Evolutionary conservation across 2,888 invertebrate species (phyloP), one percentile per base, ranked within the genome.

Genomic region (Folsomia manolachei): DNA sequence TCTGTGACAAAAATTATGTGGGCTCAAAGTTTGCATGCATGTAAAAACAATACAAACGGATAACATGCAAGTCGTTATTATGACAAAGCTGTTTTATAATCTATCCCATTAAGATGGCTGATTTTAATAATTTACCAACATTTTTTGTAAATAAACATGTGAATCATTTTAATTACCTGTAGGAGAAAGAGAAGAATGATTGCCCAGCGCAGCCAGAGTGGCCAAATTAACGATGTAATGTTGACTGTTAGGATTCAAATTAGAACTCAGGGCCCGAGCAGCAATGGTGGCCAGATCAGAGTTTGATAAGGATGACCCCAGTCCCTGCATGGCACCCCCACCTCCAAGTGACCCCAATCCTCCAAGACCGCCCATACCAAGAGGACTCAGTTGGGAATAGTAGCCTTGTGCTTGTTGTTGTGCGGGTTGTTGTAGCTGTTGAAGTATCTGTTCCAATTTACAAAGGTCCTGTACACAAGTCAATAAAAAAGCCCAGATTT

Each of bases 311-410:
- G 76, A 69, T 64, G 77, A 75, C 63, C 71, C 73, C 23, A 79
- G 72, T 24, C 72, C 72, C 64, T 69, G 63, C 24, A 74, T 26
- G 25, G 74, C 80, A 60, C 76, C 71, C 21, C 77, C 69, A n/a
- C 68, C 39, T 62, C 72, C 72, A 14, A 69, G 71, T 9, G 76
- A 74, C 53, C 74, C 72, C 27, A 79, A 70, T 61, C 73, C 76
- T 51, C 73, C 77, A 53, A 79, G 70, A 61, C 78, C 76, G 69
- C 74, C 74, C 27, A 79, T 75, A 27, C 76, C 71, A 71, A 80
- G 70, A 52, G 79, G 79, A 74, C 76, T 78, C 71, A 81, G 69
- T 71, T 79, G 79, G 25, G 80, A 79, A 73, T 78, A 81, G 71
- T 79, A 81, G 27, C 73, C 76, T 51, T 69, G 71, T 60, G 76